Base-by-base conservation (phyloP, 2,797 vertebrate genomes). In the Sylvilagus floridanus region DNA sequence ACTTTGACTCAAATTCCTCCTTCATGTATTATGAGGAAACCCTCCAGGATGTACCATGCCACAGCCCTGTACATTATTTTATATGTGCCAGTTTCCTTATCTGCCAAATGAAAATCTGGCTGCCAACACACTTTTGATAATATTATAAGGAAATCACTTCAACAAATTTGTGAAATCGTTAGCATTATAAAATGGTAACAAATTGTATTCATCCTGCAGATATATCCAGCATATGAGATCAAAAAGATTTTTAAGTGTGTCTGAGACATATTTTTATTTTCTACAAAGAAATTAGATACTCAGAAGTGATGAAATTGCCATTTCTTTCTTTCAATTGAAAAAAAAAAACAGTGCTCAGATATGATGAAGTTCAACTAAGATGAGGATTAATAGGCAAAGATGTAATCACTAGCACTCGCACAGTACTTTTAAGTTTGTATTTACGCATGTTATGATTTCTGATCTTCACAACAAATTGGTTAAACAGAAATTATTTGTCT, bases 371-470 rank as follows among this genome's bases (percentile, higher is more conserved):
- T 81, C 78, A 47, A 71, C 12, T 63, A 65, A 90, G 21, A 68
- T 30, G 16, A 32, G 1, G 47, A 16, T 84, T 77, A 79, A 78
- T 24, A 65, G 12, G 54, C 35, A 82, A 69, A 66, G 17, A 84
- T 57, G 17, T 42, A 83, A 62, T 37, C 68, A 72, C 21, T 68
- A 60, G 85, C 65, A 65, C 47, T 66, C 60, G 0, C 32, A 8
- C 62, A 30, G 47, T 28, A 73, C 42, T 94, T 94, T 88, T 50
- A 71, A 50, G 84, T 79, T n/a, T 84, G 16, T 76, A 62, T 47
- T 81, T 92, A 84, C 57, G 21, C 65, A 69, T 28, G 7, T 57
- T 50, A 21, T 22, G 37, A 94, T 83, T 28, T 92, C 28, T 65
- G 37, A 73, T 72, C 84, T 63, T 92, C 63, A 76, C 0, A 21